Conservation (phyloP, 2,888 invertebrate genomes). For the Operophtera brumata region DNA sequence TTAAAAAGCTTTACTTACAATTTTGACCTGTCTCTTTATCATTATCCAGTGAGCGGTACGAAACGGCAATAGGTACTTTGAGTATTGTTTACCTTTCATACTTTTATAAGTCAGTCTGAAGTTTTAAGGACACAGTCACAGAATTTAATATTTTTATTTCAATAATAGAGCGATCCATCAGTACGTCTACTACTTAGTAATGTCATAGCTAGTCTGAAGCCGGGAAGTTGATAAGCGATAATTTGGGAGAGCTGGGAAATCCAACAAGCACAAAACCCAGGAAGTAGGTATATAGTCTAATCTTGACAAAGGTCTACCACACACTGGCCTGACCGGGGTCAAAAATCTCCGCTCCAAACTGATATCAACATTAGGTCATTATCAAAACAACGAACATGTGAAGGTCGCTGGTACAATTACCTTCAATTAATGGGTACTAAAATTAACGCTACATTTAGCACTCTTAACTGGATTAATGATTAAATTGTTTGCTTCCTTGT, state of each 20-base stretch:
- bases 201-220: neutral
- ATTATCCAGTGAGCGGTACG: too few relatives aligned
- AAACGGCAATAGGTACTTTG: too few relatives aligned
- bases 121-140: too few relatives aligned
- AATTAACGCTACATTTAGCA: constrained; percentile 30
- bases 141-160: too few relatives aligned
- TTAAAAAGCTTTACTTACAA: too few relatives aligned
- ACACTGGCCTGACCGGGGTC: too few relatives aligned
- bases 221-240: neutral
- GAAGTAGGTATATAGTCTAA: neutral
- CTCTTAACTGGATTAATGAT: constrained; percentile 36
- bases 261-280: neutral
- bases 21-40: too few relatives aligned
- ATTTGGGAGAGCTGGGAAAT: neutral
- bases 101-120: too few relatives aligned
- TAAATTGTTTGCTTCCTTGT: constrained; percentile 42
- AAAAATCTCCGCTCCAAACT: too few relatives aligned
- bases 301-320: too few relatives aligned
- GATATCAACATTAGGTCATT: constrained; percentile 13
- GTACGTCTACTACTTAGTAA: too few relatives aligned
- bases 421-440: constrained; percentile 39
- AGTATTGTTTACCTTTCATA: too few relatives aligned
- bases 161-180: neutral
- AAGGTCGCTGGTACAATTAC: constrained; percentile 46
- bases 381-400: constrained; percentile 17